Percentiles rank a stretch among this genome's conserved stretches.
Evolutionary conservation across 1,140 invertebrate genomes (phyloP).

Genomic region (Lepidurus packardi): DNA sequence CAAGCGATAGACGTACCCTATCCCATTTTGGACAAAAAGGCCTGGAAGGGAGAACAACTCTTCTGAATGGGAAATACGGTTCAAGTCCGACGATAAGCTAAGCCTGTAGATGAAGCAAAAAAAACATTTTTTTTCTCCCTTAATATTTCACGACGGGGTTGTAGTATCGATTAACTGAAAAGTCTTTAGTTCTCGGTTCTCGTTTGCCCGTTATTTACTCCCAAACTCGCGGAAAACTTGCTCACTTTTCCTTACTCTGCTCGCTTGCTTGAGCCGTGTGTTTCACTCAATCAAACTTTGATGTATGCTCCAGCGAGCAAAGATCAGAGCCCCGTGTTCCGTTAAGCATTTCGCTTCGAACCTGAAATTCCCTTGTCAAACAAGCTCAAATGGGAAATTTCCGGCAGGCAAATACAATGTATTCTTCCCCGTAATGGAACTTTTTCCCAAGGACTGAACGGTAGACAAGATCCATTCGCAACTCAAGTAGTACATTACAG

Average conservation of each 20-base stretch:
- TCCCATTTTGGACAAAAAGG: background rate
- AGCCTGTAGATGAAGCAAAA: background rate
- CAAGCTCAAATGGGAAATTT: too few relatives aligned
- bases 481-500: too few relatives aligned
- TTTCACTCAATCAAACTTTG: too few relatives aligned
- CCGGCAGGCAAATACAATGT: too few relatives aligned
- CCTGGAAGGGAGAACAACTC: background rate
- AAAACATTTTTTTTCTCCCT: background rate
- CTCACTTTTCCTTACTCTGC: background rate
- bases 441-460: too few relatives aligned
- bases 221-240: background rate
- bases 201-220: background rate
- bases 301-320: too few relatives aligned
- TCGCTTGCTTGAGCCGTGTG: background rate
- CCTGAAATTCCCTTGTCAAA: too few relatives aligned
- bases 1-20: background rate
- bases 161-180: background rate
- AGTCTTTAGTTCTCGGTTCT: background rate
- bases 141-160: background rate
- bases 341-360: too few relatives aligned
- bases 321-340: too few relatives aligned
- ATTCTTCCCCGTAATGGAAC: too few relatives aligned
- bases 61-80: slow-evolving; percentile 1
- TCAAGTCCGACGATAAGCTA: background rate
- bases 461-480: too few relatives aligned